phyloP scores from a whole-genome alignment of 2,113 vertebrate species.

The Octodon degus region DNA sequence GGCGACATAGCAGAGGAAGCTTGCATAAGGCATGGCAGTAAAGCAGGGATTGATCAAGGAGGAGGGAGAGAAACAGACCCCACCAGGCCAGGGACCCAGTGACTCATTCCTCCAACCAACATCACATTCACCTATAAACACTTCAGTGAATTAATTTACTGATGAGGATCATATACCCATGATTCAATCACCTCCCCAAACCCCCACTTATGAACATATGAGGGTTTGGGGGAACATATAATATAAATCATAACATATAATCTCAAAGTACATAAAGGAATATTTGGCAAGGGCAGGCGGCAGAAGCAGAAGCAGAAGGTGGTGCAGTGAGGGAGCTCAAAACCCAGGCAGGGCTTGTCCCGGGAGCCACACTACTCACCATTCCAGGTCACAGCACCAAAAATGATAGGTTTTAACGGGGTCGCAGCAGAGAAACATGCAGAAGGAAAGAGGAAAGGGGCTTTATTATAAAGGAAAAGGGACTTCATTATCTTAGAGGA shows the following conservation, averaged over 20 bases:
- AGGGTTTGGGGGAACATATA: not conserved
- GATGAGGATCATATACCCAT: not conserved
- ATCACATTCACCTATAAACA: not conserved
- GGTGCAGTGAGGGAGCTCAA: too few species aligned
- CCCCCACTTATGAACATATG: not conserved
- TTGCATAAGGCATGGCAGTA: not conserved
- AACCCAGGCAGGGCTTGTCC: too few species aligned
- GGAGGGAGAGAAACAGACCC: not conserved
- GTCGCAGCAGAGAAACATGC: too few species aligned
- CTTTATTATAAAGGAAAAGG: too few species aligned
- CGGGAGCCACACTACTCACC: too few species aligned
- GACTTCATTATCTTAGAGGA: too few species aligned
- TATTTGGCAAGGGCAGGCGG: too few species aligned
- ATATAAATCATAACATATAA: not conserved
- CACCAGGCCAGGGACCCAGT: not conserved
- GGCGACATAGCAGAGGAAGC: not conserved
- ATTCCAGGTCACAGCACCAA: too few species aligned
- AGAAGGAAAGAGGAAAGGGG: too few species aligned
- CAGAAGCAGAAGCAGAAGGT: too few species aligned
- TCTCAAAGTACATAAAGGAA: not conserved
- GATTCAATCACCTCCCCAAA: not conserved
- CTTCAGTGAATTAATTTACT: not conserved
- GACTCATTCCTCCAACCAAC: not conserved
- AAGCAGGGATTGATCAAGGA: not conserved
- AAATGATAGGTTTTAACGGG: too few species aligned